phyloP scores from a whole-genome alignment of 2,797 vertebrate genomes.

The Phaenicophaeus curvirostris region DNA sequence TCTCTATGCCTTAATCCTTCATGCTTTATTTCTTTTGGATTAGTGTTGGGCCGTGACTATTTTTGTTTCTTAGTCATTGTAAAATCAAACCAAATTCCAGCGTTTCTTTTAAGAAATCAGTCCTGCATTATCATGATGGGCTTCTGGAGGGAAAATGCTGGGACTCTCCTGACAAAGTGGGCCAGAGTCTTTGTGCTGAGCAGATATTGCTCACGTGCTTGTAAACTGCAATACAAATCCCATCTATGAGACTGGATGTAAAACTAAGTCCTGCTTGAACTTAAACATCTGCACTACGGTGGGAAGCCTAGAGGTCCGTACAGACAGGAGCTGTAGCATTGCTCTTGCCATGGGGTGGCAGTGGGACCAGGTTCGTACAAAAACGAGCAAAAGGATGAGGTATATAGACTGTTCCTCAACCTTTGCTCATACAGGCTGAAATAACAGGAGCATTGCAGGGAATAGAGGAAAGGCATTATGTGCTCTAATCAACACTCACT shows the following conservation, averaged over 20 bases:
- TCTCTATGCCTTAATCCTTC: slow-evolving; percentile 1
- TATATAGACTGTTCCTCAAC: accelerated
- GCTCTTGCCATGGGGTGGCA: neutral
- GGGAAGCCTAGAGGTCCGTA: neutral
- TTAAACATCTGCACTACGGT: neutral
- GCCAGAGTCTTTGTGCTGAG: neutral
- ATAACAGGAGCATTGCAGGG: neutral
- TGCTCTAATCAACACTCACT: neutral
- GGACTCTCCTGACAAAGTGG: neutral
- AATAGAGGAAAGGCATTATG: neutral
- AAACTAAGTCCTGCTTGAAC: neutral
- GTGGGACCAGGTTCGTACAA: neutral
- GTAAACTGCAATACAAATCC: neutral
- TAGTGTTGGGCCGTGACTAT: neutral
- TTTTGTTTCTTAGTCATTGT: neutral
- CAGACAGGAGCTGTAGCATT: neutral
- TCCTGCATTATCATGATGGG: neutral
- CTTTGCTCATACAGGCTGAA: neutral
- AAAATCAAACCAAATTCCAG: neutral
- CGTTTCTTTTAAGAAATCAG: neutral
- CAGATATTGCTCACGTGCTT: neutral
- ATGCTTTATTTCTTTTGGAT: slow-evolving; percentile 17
- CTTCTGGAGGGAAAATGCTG: neutral
- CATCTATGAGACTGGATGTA: neutral
- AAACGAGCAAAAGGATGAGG: neutral